Conservation (phyloP, 2,113 vertebrate species). For the Ursus arctos region DNA sequence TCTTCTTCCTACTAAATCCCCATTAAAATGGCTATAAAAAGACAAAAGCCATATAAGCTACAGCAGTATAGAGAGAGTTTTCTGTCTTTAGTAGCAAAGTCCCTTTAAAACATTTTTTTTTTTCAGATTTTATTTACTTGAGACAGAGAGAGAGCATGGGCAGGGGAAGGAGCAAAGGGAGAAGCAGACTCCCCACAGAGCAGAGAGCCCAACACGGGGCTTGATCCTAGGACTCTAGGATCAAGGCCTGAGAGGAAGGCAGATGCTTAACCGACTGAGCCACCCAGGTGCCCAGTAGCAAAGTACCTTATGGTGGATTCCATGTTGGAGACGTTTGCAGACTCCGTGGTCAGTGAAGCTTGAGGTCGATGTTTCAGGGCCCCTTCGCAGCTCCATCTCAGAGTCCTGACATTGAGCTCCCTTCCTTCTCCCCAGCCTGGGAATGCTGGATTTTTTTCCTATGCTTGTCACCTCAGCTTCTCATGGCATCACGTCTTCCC, state of each 20-base stretch:
- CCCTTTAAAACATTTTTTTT: background rate
- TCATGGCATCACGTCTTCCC: background rate
- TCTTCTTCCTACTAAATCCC: background rate
- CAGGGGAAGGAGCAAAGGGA: background rate
- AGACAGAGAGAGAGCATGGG: background rate
- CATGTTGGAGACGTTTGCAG: accelerated
- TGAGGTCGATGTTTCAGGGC: too few relatives aligned
- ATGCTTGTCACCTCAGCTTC: background rate
- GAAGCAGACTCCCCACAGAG: background rate
- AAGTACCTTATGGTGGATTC: background rate
- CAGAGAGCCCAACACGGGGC: background rate
- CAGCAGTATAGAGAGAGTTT: background rate
- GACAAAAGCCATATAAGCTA: background rate
- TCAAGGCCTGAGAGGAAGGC: background rate
- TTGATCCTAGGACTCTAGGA: background rate
- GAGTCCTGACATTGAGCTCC: accelerated
- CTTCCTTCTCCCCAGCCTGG: background rate
- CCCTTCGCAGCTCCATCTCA: background rate
- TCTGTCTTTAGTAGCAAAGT: background rate
- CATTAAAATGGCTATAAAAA: background rate
- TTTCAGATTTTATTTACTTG: background rate
- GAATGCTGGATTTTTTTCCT: background rate
- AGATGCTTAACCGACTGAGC: background rate
- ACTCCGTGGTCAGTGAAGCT: background rate
- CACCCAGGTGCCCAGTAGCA: too few relatives aligned